Evolutionary conservation across 2,888 invertebrate species (phyloP).

Genomic region (Erebia aethiops): DNA sequence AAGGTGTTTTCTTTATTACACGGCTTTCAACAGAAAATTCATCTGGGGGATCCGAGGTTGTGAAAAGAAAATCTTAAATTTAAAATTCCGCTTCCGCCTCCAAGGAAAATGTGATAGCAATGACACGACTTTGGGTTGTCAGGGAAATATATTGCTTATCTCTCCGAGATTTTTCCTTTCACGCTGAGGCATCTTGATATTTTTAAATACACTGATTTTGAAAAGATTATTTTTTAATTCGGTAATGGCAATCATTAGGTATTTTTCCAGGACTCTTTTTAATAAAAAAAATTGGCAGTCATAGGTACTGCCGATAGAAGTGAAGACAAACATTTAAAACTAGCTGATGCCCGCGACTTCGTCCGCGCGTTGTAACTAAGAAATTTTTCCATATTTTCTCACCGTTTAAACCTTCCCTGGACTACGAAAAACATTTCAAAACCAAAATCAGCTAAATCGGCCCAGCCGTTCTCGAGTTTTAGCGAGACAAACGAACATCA

Average conservation of each 20-base stretch:
- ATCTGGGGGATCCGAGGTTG: conserved; percentile 35
- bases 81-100: conserved; percentile 39
- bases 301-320: too few relatives aligned
- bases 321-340: too few relatives aligned
- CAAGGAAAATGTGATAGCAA: conserved; percentile 37
- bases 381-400: too few relatives aligned
- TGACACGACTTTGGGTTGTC: conserved; percentile 36
- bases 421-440: too few relatives aligned
- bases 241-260: background rate
- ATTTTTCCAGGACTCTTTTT: background rate
- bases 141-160: conserved; percentile 36
- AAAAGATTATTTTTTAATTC: conserved; percentile 18
- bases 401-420: too few relatives aligned
- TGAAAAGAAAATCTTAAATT: conserved; percentile 38
- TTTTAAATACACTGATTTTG: conserved; percentile 27
- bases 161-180: conserved; percentile 29
- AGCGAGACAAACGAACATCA: too few relatives aligned
- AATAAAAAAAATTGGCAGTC: too few relatives aligned
- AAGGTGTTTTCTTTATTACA: conserved; percentile 24
- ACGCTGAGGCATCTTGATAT: conserved; percentile 25
- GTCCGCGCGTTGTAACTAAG: too few relatives aligned
- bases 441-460: too few relatives aligned
- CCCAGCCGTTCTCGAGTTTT: too few relatives aligned
- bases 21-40: conserved; percentile 37
- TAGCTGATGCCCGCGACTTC: too few relatives aligned